Evolutionary conservation across 53 echinoderm and acorn worm species (phyloP).

Genomic region (Luidia sarsii): DNA sequence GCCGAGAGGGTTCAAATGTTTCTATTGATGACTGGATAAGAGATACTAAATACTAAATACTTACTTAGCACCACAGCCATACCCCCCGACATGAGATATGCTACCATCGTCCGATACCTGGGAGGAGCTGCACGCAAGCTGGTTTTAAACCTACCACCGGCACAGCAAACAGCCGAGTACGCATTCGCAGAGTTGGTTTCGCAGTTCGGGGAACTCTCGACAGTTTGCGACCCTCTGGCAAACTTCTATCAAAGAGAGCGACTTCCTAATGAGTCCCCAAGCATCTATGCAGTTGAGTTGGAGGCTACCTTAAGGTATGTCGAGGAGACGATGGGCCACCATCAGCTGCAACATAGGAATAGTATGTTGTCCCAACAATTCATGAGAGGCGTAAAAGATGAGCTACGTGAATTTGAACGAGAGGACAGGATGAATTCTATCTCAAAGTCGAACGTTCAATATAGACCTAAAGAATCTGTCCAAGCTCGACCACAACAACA

Average conservation of each 20-base stretch:
- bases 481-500: neutral
- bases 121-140: slow-evolving; percentile 29
- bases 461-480: neutral
- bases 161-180: neutral
- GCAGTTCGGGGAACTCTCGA: neutral
- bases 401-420: neutral
- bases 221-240: slow-evolving; percentile 9
- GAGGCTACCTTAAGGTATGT: slow-evolving; percentile 9
- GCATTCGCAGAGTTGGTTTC: slow-evolving; percentile 20
- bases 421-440: neutral
- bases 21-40: slow-evolving; percentile 32
- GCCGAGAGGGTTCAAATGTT: neutral
- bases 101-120: slow-evolving; percentile 6
- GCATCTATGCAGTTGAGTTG: slow-evolving; percentile 25
- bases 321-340: neutral
- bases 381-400: neutral
- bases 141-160: slow-evolving; percentile 21
- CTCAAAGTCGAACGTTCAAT: neutral
- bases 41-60: slow-evolving; percentile 23
- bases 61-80: neutral
- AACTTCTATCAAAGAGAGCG: slow-evolving; percentile 15
- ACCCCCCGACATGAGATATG: neutral
- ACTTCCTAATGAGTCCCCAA: slow-evolving; percentile 26
- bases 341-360: neutral
- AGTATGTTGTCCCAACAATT: neutral